phyloP scores from a whole-genome alignment of 2,797 vertebrate genomes.

The Rhynchonycteris naso region DNA sequence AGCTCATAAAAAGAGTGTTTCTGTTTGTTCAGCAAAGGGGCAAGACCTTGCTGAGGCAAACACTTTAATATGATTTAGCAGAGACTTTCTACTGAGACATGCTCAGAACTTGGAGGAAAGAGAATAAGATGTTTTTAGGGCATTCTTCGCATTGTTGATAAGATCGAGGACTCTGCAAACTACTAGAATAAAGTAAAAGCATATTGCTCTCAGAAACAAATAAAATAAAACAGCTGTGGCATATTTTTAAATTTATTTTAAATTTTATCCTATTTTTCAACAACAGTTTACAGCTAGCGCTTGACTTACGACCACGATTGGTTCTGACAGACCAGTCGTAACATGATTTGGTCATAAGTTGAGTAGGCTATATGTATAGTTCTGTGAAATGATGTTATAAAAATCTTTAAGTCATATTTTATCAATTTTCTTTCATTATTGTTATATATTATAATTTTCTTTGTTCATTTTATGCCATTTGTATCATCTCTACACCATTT shows the following conservation, averaged over 20 bases:
- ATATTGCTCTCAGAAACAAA: background rate
- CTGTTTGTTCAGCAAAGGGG: slow-evolving; percentile 29
- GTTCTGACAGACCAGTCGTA: too few relatives aligned
- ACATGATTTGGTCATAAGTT: too few relatives aligned
- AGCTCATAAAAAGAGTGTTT: background rate
- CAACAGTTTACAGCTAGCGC: too few relatives aligned
- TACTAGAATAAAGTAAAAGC: slow-evolving; percentile 34
- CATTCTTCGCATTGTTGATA: slow-evolving; percentile 15
- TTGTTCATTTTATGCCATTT: too few relatives aligned
- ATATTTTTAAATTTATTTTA: background rate
- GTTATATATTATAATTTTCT: too few relatives aligned
- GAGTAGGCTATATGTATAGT: too few relatives aligned
- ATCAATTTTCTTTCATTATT: too few relatives aligned
- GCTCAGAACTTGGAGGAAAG: background rate
- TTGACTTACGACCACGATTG: too few relatives aligned
- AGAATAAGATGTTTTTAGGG: background rate
- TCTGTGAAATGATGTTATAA: too few relatives aligned
- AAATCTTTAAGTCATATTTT: too few relatives aligned
- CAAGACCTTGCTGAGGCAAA: background rate
- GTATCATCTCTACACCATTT: too few relatives aligned
- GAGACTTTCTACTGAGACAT: background rate
- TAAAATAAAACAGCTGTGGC: background rate
- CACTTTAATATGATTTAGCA: background rate
- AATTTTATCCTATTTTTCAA: too few relatives aligned
- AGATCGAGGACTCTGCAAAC: background rate